These are phyloP conservation scores for Empidonax traillii DNA, from an alignment of 2,113 vertebrate genomes.

Conservation along the genomic window DNA sequence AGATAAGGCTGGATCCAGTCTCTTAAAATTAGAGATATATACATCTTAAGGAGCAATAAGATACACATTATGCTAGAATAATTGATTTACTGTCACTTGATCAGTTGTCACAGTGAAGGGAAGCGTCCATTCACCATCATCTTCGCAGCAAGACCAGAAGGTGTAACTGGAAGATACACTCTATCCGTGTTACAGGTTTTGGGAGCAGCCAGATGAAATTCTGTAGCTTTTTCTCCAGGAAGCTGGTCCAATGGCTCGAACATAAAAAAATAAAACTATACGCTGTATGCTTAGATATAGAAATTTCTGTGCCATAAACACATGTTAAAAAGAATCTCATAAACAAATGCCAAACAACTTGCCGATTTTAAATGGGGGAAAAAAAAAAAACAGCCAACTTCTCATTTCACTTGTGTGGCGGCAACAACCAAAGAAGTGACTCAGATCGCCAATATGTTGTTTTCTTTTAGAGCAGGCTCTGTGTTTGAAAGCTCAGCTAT, in stretches of 20 bases:
- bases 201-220: neutral
- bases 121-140: neutral
- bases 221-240: neutral
- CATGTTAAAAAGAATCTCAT: neutral
- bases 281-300: neutral
- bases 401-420: neutral
- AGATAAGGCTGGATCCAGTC: neutral
- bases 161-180: neutral
- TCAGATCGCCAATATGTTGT: conserved; percentile 61
- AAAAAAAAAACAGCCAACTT: neutral
- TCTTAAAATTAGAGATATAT: neutral
- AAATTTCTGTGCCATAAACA: neutral
- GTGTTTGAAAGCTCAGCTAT: conserved; percentile 39
- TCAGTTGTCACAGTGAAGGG: neutral
- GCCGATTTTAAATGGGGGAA: neutral
- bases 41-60: neutral
- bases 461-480: conserved; percentile 23
- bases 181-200: neutral
- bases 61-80: neutral
- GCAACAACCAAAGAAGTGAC: conserved; percentile 39
- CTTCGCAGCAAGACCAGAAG: neutral
- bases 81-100: neutral
- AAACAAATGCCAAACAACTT: neutral
- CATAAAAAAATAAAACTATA: neutral
- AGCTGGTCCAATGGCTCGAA: neutral